Evolutionary conservation across 1,140 invertebrate species (phyloP), one percentile per base, ranked within the genome.

Genomic region (Drosophila sechellia): DNA sequence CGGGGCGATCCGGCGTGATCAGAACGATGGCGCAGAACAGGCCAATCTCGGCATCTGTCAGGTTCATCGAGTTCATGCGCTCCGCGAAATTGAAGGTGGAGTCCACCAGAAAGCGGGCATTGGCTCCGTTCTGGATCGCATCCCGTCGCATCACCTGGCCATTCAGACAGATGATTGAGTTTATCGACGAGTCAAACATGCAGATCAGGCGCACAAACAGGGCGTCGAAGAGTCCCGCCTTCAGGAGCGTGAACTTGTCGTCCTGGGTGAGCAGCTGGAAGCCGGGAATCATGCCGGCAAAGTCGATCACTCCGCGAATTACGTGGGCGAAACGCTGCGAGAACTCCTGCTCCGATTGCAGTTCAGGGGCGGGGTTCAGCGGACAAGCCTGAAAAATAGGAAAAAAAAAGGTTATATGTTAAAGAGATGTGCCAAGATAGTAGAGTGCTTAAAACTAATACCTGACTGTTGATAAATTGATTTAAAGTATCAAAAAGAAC

Each of bases 1-100:
- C 98, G 0, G 98, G 98, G 5, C 98, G 95, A 93, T 99, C 98
- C 48, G 97, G 95, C 22, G 98, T 97, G 77, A 99, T 98, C 63
- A 99, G 95, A 1, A 99, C 97, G 48, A 99, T 96, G 59, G 98
- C 97, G 93, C 97, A 98, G 93, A 99, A 98, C 0, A 99, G 94
- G 31, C 97, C 98, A 58, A 99, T 95, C 92, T 99, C 98, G 34
- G 96, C 96, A 91, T 99, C 98, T 11, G 96, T 96, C 54, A 99
- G 93, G 87, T 96, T 95, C 90, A 99, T 95, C 6, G 95, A 95
- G 92, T 99, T 98, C 92, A 99, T 96, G 74, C 97, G 95, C 90
- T 98, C 98, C 42, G 98, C 97, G 93, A 99, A 98, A 87, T 99
- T 98, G 92, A 99, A 98, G 93, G 99, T 99, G 66, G 97, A 98